Percentiles rank a stretch among this genome's conserved stretches.
Evolutionary conservation across 2,888 invertebrate species (phyloP).

Genomic region (Tanypteryx hageni): DNA sequence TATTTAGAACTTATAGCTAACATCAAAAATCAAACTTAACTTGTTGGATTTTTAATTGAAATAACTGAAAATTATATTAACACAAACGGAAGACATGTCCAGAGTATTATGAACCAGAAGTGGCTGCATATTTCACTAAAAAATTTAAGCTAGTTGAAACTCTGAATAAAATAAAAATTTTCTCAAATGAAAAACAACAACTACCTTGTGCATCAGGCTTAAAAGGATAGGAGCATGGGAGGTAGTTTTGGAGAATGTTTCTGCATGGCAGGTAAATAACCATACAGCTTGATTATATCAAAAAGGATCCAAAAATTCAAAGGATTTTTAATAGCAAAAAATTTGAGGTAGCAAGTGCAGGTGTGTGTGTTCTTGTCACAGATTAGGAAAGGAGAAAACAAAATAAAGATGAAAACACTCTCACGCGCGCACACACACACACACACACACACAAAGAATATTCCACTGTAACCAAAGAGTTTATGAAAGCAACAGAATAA

Average conservation of each 20-base stretch:
- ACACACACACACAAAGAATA: slow-evolving; percentile 37
- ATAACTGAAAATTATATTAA: background rate
- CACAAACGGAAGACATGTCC: background rate
- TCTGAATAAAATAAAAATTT: background rate
- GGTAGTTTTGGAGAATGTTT: slow-evolving; percentile 55
- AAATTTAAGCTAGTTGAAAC: background rate
- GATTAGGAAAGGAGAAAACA: slow-evolving; percentile 52
- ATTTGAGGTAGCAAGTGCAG: slow-evolving; percentile 64
- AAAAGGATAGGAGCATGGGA: slow-evolving; percentile 34
- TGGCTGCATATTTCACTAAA: background rate
- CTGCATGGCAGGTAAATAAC: slow-evolving; percentile 50
- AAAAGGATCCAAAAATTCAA: slow-evolving; percentile 62
- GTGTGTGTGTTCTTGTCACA: slow-evolving; percentile 61
- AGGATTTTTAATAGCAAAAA: slow-evolving; percentile 64
- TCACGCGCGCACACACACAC: slow-evolving; percentile 11
- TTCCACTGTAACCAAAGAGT: slow-evolving; percentile 42
- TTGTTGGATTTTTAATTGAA: background rate
- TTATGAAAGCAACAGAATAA: slow-evolving; percentile 52
- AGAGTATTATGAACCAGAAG: background rate
- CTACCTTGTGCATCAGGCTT: slow-evolving; percentile 35
- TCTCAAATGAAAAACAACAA: background rate
- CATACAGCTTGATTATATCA: slow-evolving; percentile 49
- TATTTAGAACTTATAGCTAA: background rate
- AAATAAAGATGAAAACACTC: slow-evolving; percentile 47
- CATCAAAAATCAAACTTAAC: background rate